A percentile compares a stretch with the other conserved stretches of the same genome.
These are phyloP conservation scores for Thunnus maccoyii DNA, from an alignment of 2,113 vertebrate species.

Conservation along the genomic window DNA sequence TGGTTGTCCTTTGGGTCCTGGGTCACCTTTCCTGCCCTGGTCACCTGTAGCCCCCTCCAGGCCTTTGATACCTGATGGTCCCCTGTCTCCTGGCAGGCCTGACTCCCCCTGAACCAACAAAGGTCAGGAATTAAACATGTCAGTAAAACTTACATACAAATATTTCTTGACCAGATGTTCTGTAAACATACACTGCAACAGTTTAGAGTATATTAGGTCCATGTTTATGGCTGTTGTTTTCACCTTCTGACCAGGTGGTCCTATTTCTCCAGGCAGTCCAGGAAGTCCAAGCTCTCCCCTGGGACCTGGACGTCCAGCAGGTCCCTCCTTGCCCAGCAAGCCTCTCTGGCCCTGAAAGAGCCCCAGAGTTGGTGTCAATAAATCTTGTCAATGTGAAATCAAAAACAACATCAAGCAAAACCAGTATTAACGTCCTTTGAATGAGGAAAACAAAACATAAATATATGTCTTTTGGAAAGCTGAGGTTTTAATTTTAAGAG, in stretches of 20 bases:
- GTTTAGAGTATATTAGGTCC: neutral
- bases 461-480: neutral
- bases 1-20: constrained; percentile 89
- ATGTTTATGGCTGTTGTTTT: neutral
- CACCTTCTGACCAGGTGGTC: constrained; percentile 91
- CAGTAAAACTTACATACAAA: neutral
- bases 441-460: neutral
- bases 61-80: constrained; percentile 88
- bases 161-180: neutral
- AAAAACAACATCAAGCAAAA: neutral
- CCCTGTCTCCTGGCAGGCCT: constrained; percentile 90
- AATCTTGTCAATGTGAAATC: neutral
- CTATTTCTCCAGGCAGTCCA: constrained; percentile 88
- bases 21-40: constrained; percentile 90
- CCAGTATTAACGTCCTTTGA: neutral
- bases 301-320: constrained; percentile 89
- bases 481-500: neutral
- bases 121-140: neutral
- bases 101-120: constrained; percentile 88
- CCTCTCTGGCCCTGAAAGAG: constrained; percentile 88
- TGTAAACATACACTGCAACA: neutral
- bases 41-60: constrained; percentile 88
- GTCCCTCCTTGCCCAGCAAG: constrained; percentile 85
- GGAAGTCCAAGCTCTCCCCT: constrained; percentile 88
- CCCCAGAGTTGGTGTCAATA: neutral